A percentile compares a stretch with the other conserved stretches of the same genome.
Conservation (phyloP, 2,888 invertebrate genomes). For the Heliconius charithonia region DNA sequence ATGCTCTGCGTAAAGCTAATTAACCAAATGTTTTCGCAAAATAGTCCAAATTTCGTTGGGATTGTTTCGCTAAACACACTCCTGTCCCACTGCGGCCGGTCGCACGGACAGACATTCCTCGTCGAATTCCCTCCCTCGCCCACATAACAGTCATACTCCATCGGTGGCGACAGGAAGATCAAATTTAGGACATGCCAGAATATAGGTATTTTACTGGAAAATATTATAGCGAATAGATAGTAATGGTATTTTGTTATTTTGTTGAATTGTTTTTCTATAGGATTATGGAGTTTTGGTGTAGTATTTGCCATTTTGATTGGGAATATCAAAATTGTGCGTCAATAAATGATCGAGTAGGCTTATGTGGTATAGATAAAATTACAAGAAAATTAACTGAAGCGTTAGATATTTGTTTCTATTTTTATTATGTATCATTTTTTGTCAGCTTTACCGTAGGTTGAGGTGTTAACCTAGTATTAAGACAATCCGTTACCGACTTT, state of each 20-base stretch:
- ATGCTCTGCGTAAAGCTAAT: constrained; percentile 67
- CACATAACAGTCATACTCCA: constrained; percentile 58
- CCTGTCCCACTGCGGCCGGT: constrained; percentile 60
- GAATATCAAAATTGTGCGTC: not conserved
- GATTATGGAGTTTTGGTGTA: constrained; percentile 54
- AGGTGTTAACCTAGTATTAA: too few relatives aligned
- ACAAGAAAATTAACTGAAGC: not conserved
- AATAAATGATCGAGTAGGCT: constrained; percentile 41
- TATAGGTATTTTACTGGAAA: constrained; percentile 61
- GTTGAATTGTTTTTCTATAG: constrained; percentile 64
- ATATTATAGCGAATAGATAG: constrained; percentile 61
- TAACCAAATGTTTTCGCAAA: constrained; percentile 63
- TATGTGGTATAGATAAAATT: not conserved
- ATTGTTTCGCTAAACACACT: constrained; percentile 64
- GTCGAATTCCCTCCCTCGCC: constrained; percentile 35
- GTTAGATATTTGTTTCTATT: not conserved
- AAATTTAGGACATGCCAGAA: constrained; percentile 70
- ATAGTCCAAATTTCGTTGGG: constrained; percentile 63
- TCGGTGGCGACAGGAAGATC: constrained; percentile 67
- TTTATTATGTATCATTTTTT: not conserved
- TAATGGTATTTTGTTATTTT: constrained; percentile 62
- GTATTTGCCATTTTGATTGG: constrained; percentile 45
- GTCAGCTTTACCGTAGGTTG: too few relatives aligned
- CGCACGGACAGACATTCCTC: constrained; percentile 63
- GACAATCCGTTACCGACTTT: too few relatives aligned